Percentiles rank a stretch among this genome's conserved stretches.
phyloP scores from a whole-genome alignment of 2,888 invertebrate species.

The Alviniconcha strummeri region DNA sequence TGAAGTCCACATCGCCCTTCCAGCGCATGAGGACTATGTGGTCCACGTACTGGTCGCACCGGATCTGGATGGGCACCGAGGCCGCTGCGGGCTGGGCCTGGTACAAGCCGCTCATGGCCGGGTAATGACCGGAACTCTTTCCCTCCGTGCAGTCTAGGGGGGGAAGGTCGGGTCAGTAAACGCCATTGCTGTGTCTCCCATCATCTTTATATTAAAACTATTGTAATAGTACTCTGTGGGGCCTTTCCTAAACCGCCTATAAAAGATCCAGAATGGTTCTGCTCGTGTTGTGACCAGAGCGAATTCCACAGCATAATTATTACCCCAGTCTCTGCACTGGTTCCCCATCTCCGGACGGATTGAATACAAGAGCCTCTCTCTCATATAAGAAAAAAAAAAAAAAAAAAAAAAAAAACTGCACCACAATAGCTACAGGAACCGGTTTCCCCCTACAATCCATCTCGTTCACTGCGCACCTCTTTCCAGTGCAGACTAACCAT shows the following conservation, averaged over 20 bases:
- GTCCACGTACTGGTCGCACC: neutral
- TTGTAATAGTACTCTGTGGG: neutral
- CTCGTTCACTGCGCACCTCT: neutral
- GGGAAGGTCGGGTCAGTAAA: too few species aligned
- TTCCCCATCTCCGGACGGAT: too few species aligned
- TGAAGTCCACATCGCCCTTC: conserved; percentile 13
- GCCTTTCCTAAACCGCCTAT: neutral
- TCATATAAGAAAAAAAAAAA: too few species aligned
- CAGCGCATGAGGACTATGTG: conserved; percentile 14
- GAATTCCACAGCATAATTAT: neutral
- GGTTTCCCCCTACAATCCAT: neutral
- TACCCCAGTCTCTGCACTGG: neutral
- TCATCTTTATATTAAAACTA: neutral
- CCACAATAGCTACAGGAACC: too few species aligned
- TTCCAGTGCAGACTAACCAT: neutral
- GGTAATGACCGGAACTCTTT: neutral
- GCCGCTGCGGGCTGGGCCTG: neutral
- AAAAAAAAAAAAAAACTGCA: too few species aligned
- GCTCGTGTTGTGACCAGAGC: neutral
- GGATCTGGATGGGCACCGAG: neutral
- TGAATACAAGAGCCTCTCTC: too few species aligned
- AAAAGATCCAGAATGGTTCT: neutral
- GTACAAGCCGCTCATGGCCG: neutral
- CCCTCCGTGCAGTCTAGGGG: conserved; percentile 15
- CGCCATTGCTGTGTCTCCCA: too few species aligned